Conservation (phyloP, 1,140 invertebrate genomes). For the Neelides sp. region DNA sequence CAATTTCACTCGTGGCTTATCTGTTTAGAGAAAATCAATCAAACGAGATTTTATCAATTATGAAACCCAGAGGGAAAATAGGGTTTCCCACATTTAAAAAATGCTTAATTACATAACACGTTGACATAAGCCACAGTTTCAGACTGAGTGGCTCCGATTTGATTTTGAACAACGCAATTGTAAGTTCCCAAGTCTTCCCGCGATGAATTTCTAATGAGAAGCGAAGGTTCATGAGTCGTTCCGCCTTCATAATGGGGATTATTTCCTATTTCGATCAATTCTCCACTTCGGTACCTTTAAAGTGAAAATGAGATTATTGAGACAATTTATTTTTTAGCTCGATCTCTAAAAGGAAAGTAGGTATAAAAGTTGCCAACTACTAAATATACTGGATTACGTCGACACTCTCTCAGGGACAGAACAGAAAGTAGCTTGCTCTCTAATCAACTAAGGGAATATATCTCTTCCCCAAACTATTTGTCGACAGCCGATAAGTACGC, state of each 20-base stretch:
- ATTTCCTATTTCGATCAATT: conserved; percentile 49
- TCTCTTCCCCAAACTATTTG: too few species aligned
- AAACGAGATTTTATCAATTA: background rate
- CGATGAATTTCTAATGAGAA: conserved; percentile 61
- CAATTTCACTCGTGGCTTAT: conserved; percentile 60
- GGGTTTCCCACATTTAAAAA: background rate
- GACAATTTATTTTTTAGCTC: too few species aligned
- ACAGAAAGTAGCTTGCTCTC: too few species aligned
- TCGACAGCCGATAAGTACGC: too few species aligned
- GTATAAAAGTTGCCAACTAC: too few species aligned
- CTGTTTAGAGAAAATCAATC: conserved; percentile 37
- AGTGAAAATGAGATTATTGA: too few species aligned
- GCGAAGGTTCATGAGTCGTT: conserved; percentile 52
- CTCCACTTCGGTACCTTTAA: conserved; percentile 64
- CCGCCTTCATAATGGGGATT: conserved; percentile 59
- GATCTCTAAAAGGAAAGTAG: too few species aligned
- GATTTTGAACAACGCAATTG: conserved; percentile 61
- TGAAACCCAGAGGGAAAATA: background rate
- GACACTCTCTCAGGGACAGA: too few species aligned
- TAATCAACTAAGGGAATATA: too few species aligned
- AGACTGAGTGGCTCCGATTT: conserved; percentile 55
- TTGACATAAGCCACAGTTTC: conserved; percentile 54
- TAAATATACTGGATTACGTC: too few species aligned
- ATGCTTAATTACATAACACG: conserved; percentile 59
- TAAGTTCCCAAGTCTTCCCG: conserved; percentile 67